A percentile compares a stretch with the other conserved stretches of the same genome.
phyloP scores from a whole-genome alignment of 2,797 vertebrate species.

The Cynopterus sphinx region DNA sequence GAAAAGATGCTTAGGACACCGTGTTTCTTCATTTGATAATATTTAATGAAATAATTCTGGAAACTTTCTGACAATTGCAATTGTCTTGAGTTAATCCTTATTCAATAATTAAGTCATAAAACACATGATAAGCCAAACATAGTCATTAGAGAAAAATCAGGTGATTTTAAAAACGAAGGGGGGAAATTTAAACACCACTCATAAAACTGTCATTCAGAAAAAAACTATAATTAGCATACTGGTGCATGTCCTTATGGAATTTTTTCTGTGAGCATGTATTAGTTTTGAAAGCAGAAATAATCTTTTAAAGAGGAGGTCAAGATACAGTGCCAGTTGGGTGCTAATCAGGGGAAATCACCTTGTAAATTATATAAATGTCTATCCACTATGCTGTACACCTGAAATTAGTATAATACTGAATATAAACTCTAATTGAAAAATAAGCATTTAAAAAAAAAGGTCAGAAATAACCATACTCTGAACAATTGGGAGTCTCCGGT shows the following conservation, averaged over 20 bases:
- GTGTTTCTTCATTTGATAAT: background rate
- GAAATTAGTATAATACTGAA: too few species aligned
- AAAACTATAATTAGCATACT: background rate
- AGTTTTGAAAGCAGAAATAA: constrained; percentile 7
- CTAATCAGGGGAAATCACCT: too few species aligned
- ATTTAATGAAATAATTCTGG: background rate
- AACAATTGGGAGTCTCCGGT: background rate
- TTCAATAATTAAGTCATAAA: background rate
- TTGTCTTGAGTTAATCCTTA: background rate
- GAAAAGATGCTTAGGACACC: background rate
- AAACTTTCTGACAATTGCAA: constrained; percentile 19
- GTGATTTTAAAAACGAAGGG: constrained; percentile 38
- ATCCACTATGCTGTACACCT: too few species aligned
- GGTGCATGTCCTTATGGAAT: background rate
- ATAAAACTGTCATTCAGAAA: background rate
- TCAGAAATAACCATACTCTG: background rate
- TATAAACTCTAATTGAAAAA: too few species aligned
- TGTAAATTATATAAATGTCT: too few species aligned
- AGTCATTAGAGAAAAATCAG: constrained; percentile 27
- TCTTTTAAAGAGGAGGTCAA: background rate
- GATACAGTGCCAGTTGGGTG: too few species aligned
- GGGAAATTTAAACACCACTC: background rate
- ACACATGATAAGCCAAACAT: background rate
- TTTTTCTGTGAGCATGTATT: background rate
- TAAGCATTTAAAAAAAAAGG: background rate